Evolutionary conservation across 1,140 invertebrate genomes (phyloP), one percentile per base, ranked within the genome.

Genomic region (Cherax destructor): DNA sequence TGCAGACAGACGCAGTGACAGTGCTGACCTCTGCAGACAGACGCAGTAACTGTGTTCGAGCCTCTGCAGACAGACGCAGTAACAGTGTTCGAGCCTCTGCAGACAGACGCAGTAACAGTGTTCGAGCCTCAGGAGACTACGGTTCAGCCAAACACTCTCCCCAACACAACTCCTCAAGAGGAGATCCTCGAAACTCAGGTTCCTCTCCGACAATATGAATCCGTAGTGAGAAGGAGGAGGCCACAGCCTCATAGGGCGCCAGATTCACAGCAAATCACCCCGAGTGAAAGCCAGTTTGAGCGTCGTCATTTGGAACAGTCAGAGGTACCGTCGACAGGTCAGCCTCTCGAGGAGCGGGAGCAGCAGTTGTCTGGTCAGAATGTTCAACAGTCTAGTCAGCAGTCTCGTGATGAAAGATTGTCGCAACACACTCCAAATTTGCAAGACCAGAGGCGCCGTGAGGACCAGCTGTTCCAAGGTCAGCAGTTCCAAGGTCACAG

Each of bases 211-310:
- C 24, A 21, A 61, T 49, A 61, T 41, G 56, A 13, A 13, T 24
- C 81, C 18, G 0, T 21, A 30, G 10, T 59, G 21, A 61, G n/a
- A 11, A 24, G 83, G 16, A 50, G 30, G 21, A 16, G 30, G 47
- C 83, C 83, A 30, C 41, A 74, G 69, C 83, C 83, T 9, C 83
- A 76, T 11, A 76, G n/a, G 65, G 65, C 76, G 41, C 83, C 83
- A 49, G 52, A 9, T 3, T 69, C 83, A 13, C 61, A 86, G 9
- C 49, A 4, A 11, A 21, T 76, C 24, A 11, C 4, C 4, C 6
- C 24, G 4, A 18, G 69, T 11, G 11, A 4, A 18, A n/a, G 6
- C 69, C 69, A 72, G 69, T 24, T 72, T 18, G 11, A 72, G 69
- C 69, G 69, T 2, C 69, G 69, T 72, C 69, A n/a, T 7, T 11